Evolutionary conservation across 2,113 vertebrate species (phyloP), one percentile per base, ranked within the genome.

Genomic region (Orcinus orca): DNA sequence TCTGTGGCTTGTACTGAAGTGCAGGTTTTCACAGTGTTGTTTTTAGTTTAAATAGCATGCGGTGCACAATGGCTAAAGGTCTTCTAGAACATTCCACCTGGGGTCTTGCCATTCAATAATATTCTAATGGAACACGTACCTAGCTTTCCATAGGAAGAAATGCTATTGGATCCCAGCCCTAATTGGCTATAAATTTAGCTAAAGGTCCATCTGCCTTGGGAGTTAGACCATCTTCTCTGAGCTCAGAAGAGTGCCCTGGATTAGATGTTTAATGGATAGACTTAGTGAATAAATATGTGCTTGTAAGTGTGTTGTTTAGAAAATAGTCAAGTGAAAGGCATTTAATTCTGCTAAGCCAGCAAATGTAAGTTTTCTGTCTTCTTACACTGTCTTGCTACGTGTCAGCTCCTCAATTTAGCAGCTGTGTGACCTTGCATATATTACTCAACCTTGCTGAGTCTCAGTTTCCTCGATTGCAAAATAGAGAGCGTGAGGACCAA

Each of bases 31-130:
- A 97, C 63, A 20, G 80, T 85, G 90, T 97, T 95, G 90, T 96
- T 98, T 97, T 97, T 93, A 68, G 93, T 96, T 97, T 97, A 97
- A 98, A 88, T 96, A 97, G 88, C 87, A 81, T 94, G 65, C 80
- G 88, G 41, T 55, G 53, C 65, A 88, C 93, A 93, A 96, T 97
- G 93, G 89, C 92, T 93, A 97, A 93, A 96, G 97, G 91, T 96
- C 96, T 97, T 94, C 91, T 88, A 82, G 83, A 96, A 90, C 60
- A 97, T 95, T 96, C 87, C n/a, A 93, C 81, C 10, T 95, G 80
- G 92, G 89, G 60, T 93, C 84, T 96, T 90, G 76, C 89, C 76
- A 85, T 97, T 98, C 90, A 95, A 92, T 97, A 95, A 93, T 93
- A 96, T 82, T 97, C 88, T 90, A 70, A 95, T 96, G 91, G 93